Percentiles rank a stretch among this genome's conserved stretches.
These are phyloP conservation scores for Syngnathus typhle DNA, from an alignment of 2,113 vertebrate genomes.

Conservation along the genomic window DNA sequence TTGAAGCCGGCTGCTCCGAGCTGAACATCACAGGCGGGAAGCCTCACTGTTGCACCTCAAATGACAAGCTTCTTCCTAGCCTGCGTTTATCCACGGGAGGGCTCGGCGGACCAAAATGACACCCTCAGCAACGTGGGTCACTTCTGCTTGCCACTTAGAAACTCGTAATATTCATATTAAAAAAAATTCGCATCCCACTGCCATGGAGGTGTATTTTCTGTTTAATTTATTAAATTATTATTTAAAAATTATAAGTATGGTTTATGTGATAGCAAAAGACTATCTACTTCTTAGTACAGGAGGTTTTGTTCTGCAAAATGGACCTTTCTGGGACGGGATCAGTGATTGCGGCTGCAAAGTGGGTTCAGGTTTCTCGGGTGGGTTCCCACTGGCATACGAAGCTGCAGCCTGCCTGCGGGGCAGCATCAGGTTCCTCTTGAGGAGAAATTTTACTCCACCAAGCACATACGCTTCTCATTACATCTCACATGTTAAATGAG, in stretches of 20 bases:
- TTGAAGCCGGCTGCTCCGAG: conserved; percentile 37
- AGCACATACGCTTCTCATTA: conserved; percentile 30
- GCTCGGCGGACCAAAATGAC: conserved; percentile 45
- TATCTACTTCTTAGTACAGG: neutral
- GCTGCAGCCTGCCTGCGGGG: conserved; percentile 22
- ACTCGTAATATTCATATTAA: conserved; percentile 9
- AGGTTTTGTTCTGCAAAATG: conserved; percentile 36
- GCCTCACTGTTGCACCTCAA: conserved; percentile 24
- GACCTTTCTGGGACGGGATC: conserved; percentile 18
- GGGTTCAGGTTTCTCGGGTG: conserved; percentile 42
- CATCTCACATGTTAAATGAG: conserved; percentile 1
- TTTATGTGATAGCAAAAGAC: conserved; percentile 15
- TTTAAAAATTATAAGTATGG: too few relatives aligned
- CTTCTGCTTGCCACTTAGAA: conserved; percentile 37
- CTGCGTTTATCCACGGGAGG: conserved; percentile 25
- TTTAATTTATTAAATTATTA: too few relatives aligned
- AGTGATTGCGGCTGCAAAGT: conserved; percentile 44
- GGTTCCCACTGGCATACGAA: conserved; percentile 28
- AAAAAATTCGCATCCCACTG: too few relatives aligned
- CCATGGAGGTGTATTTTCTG: too few relatives aligned
- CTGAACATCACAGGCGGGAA: conserved; percentile 52
- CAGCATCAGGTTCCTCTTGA: conserved; percentile 40
- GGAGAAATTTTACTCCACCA: conserved; percentile 21
- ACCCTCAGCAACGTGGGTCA: conserved; percentile 35
- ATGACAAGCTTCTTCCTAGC: conserved; percentile 26